These are phyloP conservation scores for Rhodeus uyekii DNA, from an alignment of 2,797 vertebrate species.

Conservation along the genomic window DNA sequence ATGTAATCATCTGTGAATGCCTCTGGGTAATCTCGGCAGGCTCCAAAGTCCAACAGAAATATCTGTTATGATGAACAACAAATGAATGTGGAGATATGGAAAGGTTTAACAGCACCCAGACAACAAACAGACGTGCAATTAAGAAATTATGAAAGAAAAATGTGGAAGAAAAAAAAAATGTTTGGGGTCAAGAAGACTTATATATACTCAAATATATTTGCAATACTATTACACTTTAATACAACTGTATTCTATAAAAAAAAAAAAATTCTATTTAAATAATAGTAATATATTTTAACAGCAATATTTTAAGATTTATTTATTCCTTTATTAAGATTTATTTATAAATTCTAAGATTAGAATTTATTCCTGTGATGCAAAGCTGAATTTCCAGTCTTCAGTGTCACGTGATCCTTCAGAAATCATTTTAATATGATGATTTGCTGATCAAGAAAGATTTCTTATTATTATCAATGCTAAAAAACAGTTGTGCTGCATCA, in stretches of 20 bases:
- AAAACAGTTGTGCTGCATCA: background rate
- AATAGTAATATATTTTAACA: background rate
- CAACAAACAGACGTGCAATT: background rate
- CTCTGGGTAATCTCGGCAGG: conserved; percentile 81
- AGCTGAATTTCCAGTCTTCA: background rate
- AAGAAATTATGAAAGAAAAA: background rate
- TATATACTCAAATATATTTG: no score
- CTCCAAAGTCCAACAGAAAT: conserved; percentile 86
- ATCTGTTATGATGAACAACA: conserved; percentile 69
- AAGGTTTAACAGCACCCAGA: background rate
- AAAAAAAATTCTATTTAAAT: no score
- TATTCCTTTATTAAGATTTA: no score
- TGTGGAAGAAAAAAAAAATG: background rate
- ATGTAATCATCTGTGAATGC: conserved; percentile 89
- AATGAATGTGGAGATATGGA: background rate
- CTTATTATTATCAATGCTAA: background rate
- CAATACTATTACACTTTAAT: background rate
- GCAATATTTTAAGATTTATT: background rate
- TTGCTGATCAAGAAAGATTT: background rate
- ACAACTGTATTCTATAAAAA: no score
- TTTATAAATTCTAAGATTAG: no score
- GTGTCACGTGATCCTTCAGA: background rate
- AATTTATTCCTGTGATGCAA: background rate
- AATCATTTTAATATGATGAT: background rate
- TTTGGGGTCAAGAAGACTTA: background rate